Evolutionary conservation across 1,140 invertebrate species (phyloP), one percentile per base, ranked within the genome.

Genomic region (Drosophila jambulina): DNA sequence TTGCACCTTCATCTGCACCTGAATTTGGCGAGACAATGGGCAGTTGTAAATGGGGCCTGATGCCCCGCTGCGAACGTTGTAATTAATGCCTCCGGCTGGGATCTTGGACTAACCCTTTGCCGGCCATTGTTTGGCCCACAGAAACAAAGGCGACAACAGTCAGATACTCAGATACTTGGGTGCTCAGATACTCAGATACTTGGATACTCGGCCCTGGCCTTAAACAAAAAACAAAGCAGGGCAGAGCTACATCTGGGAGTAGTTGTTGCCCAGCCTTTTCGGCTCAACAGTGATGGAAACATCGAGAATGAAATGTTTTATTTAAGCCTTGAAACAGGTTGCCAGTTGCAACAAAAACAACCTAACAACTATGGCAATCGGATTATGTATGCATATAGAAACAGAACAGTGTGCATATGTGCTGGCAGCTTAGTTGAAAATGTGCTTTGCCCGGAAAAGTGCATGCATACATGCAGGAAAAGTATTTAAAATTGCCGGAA

Each of bases 11-110:
- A 7, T n/a, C 29, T 10, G 9, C 53, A 54, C 27, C 54, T 34
- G 42, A 23, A 25, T 36, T n/a, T 27, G 15, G 23, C 58, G 12
- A 61, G 49, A 49, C 54, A 63, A 78, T 78, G 57, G 75, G 40
- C 75, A 78, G 62, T 78, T 78, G 76, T 62, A 70, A 56, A 21
- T 48, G 46, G 48, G 40, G 36, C 38, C 9, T n/a, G 34, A 38
- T 56, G 70, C 48, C 45, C 38, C 57, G 32, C 57, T 51, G 83
- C 76, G 78, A 82, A 80, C 64, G 85, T 72, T 84, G 85, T 88
- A 88, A 88, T 88, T 88, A 88, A 78, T 78, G 82, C 84, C 80
- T 57, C 40, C 64, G 29, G 40, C 58, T 48, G 42, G 48, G 12
- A 25, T 42, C 40, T 72, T 53, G 34, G 43, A 59, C 48, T 57